Base-by-base conservation (phyloP, 37 sponge, comb jelly and placozoan species). In the Spongilla lacustris region DNA sequence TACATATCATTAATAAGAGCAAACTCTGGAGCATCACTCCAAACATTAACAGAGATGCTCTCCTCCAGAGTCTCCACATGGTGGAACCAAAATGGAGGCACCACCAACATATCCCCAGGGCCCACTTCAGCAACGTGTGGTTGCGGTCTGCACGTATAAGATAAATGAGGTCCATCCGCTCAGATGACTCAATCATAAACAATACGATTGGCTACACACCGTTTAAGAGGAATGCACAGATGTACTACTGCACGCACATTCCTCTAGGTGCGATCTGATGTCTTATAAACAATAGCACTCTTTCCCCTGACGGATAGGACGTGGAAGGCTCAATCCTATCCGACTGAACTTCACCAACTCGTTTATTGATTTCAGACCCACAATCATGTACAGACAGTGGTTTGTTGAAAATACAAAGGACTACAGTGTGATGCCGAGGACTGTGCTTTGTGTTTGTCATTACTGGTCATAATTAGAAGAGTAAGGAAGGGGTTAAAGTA, bases 51-150 rank as follows among this genome's bases (percentile, higher is more conserved):
- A 22, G 94, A 94, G 10, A 94, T 82, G 50, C 94, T 94, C 68
- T 87, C 85, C 24, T 79, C 74, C 48, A 94, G 89, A 10, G 94
- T 87, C 80, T 93, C 94, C 30, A 93, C 94, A 66, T 86, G 94
- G 68, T 93, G 94, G 46, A 84, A 89, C 94, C 94, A 94, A 75
- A 91, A 91, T 24, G 94, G 92, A 23, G 94, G 94, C 4, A 94
- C 86, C 48, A 87, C 85, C 72, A 94, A 75, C 94, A 94, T 83
- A 73, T 94, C 92, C 10, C 94, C 91, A 28, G 93, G 87, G 13
- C 77, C 73, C 31, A 93, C 80, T 35, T 82, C 93, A 29, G 86
- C 93, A 34, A 86, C 70, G 19, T 17, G 19, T 14, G 58, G 58
- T 17, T 58, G 58, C 21, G 58, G 58, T 17, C 58, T 58, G 58